phyloP scores from a whole-genome alignment of 2,888 invertebrate genomes.

The Noctua comes region DNA sequence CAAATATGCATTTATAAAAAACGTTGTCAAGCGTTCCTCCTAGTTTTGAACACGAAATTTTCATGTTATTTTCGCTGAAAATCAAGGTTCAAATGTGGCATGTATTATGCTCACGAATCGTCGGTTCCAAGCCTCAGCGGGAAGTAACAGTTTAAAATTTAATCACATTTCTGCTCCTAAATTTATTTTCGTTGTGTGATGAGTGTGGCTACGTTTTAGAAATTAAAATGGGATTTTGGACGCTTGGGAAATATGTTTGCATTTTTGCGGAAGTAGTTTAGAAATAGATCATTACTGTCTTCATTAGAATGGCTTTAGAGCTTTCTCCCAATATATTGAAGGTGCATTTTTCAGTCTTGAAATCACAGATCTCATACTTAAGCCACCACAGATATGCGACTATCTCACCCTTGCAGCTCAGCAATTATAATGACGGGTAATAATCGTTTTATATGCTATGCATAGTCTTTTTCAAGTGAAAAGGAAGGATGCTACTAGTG shows the following conservation, averaged over 20 bases:
- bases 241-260: background rate
- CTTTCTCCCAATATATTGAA: background rate
- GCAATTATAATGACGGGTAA: background rate
- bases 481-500: background rate
- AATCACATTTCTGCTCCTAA: constrained; percentile 57
- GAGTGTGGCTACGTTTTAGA: constrained; percentile 39
- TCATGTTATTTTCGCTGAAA: constrained; percentile 21
- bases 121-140: constrained; percentile 37
- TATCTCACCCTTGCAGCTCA: background rate
- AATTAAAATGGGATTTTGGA: constrained; percentile 31
- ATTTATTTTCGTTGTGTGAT: constrained; percentile 58
- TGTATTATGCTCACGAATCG: constrained; percentile 51
- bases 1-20: constrained; percentile 2
- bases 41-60: constrained; percentile 15
- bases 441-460: background rate
- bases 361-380: background rate
- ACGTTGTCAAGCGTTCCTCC: background rate
- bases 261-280: background rate
- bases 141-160: constrained; percentile 63
- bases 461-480: background rate
- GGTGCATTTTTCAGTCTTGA: background rate
- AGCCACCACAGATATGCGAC: background rate
- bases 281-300: background rate
- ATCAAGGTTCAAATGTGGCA: constrained; percentile 37
- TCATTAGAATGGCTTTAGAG: background rate